phyloP scores from a whole-genome alignment of 2,797 vertebrate genomes.

The Synanceia verrucosa region DNA sequence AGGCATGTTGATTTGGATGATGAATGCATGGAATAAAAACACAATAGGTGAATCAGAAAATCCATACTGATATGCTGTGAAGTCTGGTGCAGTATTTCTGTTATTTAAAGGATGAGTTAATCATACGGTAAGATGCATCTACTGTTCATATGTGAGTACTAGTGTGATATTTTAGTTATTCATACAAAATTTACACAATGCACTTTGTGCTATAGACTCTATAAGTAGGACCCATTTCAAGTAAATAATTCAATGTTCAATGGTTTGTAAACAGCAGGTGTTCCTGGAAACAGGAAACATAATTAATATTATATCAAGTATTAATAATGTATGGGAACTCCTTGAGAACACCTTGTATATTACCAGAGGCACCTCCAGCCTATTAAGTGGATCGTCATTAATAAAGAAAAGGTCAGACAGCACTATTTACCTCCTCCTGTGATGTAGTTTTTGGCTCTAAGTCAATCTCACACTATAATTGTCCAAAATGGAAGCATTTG shows the following conservation, averaged over 20 bases:
- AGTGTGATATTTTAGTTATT: no score
- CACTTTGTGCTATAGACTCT: no score
- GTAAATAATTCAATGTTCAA: background rate
- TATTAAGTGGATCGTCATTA: conserved; percentile 29
- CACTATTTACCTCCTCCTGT: conserved; percentile 9
- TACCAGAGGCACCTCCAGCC: background rate
- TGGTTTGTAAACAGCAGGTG: conserved; percentile 13
- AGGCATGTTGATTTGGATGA: background rate
- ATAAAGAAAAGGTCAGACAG: conserved; percentile 29
- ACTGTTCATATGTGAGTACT: no score
- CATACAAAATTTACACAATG: no score
- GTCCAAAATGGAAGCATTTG: conserved; percentile 15
- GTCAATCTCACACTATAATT: conserved; percentile 37
- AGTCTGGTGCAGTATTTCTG: no score
- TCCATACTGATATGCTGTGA: no score
- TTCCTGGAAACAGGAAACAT: conserved; percentile 8
- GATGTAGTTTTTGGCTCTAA: conserved; percentile 15
- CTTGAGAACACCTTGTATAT: conserved; percentile 30
- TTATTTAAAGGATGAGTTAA: no score
- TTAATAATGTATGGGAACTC: conserved; percentile 32
- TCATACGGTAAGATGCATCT: no score
- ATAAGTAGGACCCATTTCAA: no score
- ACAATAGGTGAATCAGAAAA: no score
- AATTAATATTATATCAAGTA: conserved; percentile 41
- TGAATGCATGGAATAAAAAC: background rate